A percentile compares a stretch with the other conserved stretches of the same genome.
Evolutionary conservation across 2,888 invertebrate species (phyloP).

Genomic region (Drosophila nr. perissopoda): DNA sequence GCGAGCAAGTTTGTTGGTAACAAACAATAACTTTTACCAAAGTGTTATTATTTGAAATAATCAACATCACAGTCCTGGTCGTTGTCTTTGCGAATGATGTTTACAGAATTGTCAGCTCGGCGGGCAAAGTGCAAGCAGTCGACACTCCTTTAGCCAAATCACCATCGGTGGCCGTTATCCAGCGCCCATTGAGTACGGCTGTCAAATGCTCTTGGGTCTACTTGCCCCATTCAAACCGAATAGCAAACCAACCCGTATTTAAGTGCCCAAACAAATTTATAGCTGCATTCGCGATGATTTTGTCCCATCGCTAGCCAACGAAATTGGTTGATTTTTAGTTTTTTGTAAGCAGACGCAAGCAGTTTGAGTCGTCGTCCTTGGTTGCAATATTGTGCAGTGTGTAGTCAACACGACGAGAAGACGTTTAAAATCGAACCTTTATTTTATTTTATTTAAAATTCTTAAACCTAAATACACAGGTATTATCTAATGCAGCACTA

Average conservation of each 20-base stretch:
- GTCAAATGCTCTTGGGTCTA: conserved; percentile 29
- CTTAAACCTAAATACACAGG: conserved; percentile 3
- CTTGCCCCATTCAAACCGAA: conserved; percentile 9
- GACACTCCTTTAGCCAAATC: conserved; percentile 48
- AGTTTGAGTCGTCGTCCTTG: conserved; percentile 1
- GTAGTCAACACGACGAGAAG: too few relatives aligned
- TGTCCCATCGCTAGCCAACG: conserved; percentile 6
- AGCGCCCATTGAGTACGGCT: conserved; percentile 55
- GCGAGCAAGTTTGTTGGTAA: too few relatives aligned
- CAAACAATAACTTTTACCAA: too few relatives aligned
- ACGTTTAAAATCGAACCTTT: too few relatives aligned
- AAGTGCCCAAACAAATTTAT: conserved; percentile 66
- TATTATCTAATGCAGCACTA: conserved; percentile 72
- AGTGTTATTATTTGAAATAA: too few relatives aligned
- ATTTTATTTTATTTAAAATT: conserved; percentile 59
- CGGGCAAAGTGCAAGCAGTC: conserved; percentile 10
- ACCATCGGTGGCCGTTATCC: conserved; percentile 53
- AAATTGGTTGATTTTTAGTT: conserved; percentile 1
- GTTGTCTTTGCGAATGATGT: conserved; percentile 90
- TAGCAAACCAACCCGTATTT: conserved; percentile 18
- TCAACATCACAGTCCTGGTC: conserved; percentile 96
- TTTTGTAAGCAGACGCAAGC: conserved; percentile 9
- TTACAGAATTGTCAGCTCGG: conserved; percentile 75
- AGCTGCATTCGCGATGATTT: conserved; percentile 31
- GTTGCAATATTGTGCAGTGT: conserved; percentile 25